Percentiles rank a stretch among this genome's conserved stretches.
Evolutionary conservation across 2,797 vertebrate genomes (phyloP).

Genomic region (Coilia nasus): DNA sequence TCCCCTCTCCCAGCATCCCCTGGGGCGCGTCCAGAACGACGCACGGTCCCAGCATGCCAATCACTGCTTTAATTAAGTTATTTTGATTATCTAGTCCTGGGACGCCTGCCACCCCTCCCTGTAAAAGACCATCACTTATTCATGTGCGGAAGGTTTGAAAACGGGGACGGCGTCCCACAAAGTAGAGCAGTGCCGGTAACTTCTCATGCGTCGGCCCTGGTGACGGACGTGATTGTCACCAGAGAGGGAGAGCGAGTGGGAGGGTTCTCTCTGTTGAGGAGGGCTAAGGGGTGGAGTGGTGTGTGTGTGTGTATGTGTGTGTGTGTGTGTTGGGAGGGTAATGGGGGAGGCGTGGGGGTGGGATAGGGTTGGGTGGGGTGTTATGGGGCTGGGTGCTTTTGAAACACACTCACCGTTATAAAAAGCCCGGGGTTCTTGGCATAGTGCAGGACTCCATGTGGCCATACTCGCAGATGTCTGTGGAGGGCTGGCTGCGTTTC

Average conservation of each 20-base stretch:
- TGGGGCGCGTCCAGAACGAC: not conserved
- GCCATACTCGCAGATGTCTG: constrained; percentile 57
- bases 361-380: constrained; percentile 6
- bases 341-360: not conserved
- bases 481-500: constrained; percentile 59
- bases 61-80: constrained; percentile 54
- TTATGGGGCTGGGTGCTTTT: constrained; percentile 28
- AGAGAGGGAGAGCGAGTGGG: constrained; percentile 12
- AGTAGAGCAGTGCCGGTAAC: constrained; percentile 45
- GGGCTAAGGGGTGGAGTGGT: not conserved
- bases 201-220: constrained; percentile 50
- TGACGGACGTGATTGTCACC: constrained; percentile 35
- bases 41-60: constrained; percentile 37
- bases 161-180: constrained; percentile 35
- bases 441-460: constrained; percentile 47
- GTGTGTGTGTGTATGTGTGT: not conserved
- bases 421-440: constrained; percentile 52
- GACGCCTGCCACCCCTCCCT: constrained; percentile 26
- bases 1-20: constrained; percentile 2
- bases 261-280: not conserved
- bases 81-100: constrained; percentile 49
- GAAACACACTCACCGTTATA: constrained; percentile 53
- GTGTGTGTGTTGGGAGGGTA: constrained; percentile 12
- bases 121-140: constrained; percentile 43
- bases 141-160: constrained; percentile 38